Evolutionary conservation across 2,797 vertebrate genomes (phyloP), one percentile per base, ranked within the genome.

Genomic region (Heterohyrax brucei): DNA sequence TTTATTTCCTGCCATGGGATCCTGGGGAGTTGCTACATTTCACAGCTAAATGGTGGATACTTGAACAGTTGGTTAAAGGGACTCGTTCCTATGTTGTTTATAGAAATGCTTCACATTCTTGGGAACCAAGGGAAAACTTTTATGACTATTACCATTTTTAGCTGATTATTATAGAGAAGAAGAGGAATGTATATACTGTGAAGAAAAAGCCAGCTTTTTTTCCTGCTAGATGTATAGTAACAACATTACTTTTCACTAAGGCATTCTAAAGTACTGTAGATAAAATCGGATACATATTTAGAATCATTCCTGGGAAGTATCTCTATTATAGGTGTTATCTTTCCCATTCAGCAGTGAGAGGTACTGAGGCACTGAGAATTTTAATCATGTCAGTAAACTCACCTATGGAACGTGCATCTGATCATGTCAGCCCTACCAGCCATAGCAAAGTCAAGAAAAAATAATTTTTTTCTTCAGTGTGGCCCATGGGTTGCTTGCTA

Each of bases 11-110:
- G 91, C 94, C 64, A 79, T 0, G 91, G 33, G 12, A 72, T 96
- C 91, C 95, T 95, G 84, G 87, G 87, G 93, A 64, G 93, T 85
- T 86, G 81, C 91, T 94, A 86, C 96, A 97, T 96, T 96, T 96
- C 95, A 97, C 75, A 94, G 89, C 84, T 96, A 95, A 97, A 93
- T 94, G 70, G 84, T 72, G 85, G 75, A 77, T 66, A 92, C 44
- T 93, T 87, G 77, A 95, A 87, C 94, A 94, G 87, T 94, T 97
- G 94, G 86, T 87, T 95, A 91, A 92, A 93, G 78, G 46, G 21
- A 90, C 61, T 94, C 50, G 14, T 91, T 97, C 26, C 79, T 87
- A 75, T 87, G 53, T 88, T 96, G 75, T 94, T 95, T 96, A 75
- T 92, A 88, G 96, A 96, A 93, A 76, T 86, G 70, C 22, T 79